These are phyloP conservation scores for Megathymus violae DNA, from an alignment of 1,140 invertebrate species.

Conservation along the genomic window DNA sequence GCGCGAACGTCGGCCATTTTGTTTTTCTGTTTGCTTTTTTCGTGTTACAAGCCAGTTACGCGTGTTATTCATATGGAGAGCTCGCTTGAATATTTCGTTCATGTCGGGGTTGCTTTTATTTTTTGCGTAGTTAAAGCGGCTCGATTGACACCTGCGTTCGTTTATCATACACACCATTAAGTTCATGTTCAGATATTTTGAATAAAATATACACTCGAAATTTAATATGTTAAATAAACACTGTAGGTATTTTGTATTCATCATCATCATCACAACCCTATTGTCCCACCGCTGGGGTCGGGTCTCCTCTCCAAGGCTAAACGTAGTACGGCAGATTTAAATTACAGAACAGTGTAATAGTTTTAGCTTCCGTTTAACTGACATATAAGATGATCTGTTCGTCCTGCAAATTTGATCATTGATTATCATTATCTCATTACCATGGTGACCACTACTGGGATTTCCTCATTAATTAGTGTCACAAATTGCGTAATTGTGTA, in stretches of 20 bases:
- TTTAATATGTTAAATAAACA: no score
- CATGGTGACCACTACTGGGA: neutral
- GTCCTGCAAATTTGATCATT: neutral
- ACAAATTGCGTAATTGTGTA: slow-evolving; percentile 9
- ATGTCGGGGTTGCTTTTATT: slow-evolving; percentile 15
- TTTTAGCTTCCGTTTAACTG: no score
- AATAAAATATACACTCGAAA: neutral
- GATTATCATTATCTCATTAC: neutral
- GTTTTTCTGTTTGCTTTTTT: slow-evolving; percentile 32
- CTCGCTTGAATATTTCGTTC: slow-evolving; percentile 37
- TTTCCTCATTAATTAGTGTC: slow-evolving; percentile 1
- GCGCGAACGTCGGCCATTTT: slow-evolving; percentile 28
- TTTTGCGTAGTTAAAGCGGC: slow-evolving; percentile 13
- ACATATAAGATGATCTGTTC: no score
- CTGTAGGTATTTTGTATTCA: neutral
- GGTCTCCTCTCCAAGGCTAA: no score
- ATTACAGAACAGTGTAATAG: no score
- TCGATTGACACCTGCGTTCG: neutral
- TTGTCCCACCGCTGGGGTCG: no score
- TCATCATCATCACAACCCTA: no score
- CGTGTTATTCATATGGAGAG: slow-evolving; percentile 33
- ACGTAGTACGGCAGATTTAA: no score
- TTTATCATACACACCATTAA: slow-evolving; percentile 5
- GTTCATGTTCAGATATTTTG: neutral
- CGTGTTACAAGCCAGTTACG: slow-evolving; percentile 25